Percentiles rank a stretch among this genome's conserved stretches.
phyloP scores from a whole-genome alignment of 2,888 invertebrate genomes.

The Leptura quadrifasciata region DNA sequence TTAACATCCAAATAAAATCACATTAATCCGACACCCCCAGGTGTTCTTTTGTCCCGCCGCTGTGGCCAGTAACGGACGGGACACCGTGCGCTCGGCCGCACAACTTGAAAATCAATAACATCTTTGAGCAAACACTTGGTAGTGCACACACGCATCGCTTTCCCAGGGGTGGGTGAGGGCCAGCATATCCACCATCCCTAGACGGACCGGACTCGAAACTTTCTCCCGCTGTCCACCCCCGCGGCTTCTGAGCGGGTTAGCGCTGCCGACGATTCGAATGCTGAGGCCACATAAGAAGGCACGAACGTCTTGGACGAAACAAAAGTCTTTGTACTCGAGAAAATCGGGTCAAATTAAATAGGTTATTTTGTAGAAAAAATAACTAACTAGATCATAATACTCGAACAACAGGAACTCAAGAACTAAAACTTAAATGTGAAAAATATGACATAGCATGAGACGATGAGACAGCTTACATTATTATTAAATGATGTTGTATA shows the following conservation, averaged over 20 bases:
- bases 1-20: neutral
- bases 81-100: constrained; percentile 64
- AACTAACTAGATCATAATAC: too few species aligned
- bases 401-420: too few species aligned
- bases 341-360: constrained; percentile 5
- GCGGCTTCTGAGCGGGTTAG: constrained; percentile 21
- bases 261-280: constrained; percentile 19
- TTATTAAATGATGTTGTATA: too few species aligned
- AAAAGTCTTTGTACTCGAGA: constrained; percentile 5
- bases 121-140: constrained; percentile 74
- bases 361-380: neutral
- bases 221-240: constrained; percentile 43
- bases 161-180: constrained; percentile 66
- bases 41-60: constrained; percentile 56
- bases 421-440: too few species aligned
- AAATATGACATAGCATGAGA: too few species aligned
- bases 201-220: constrained; percentile 53
- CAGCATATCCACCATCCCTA: constrained; percentile 51
- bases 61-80: constrained; percentile 64
- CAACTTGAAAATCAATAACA: constrained; percentile 74
- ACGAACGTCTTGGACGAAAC: neutral
- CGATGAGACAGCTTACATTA: too few species aligned
- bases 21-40: neutral
- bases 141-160: constrained; percentile 73
- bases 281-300: constrained; percentile 13